Base-by-base conservation (phyloP, 2,113 vertebrate species). In the Scytalopus superciliaris region DNA sequence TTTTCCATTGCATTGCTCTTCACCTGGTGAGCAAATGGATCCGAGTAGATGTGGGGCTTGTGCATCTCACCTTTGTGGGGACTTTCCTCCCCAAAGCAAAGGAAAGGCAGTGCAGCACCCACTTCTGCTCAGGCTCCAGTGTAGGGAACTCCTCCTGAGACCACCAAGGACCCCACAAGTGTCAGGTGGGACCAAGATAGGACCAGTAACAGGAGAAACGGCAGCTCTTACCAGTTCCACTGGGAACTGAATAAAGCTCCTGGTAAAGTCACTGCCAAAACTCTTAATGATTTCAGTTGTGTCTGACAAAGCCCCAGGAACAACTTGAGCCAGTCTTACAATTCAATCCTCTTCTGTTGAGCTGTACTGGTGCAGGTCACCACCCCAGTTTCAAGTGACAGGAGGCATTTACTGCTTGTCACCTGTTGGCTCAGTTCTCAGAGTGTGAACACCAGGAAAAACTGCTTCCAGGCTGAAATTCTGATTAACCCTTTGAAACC, bases 1-100 rank as follows among this genome's bases (percentile, higher is more conserved):
- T 56, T 87, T n/a, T 52, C 19, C n/a, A 18, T 7, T 2, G 39
- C 4, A 0, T 44, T 47, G 74, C 49, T 89, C 59, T 37, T 62
- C 84, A 13, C 5, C 57, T 17, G 74, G 14, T 6, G 78, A 74
- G 52, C 37, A 28, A 64, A 68, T 1, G 33, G 60, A 28, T 9
- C 37, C 24, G 74, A 15, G n/a, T 2, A 33, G 53, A 3, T 22
- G 9, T 1, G 3, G 40, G 33, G 6, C 10, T 53, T 19, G 22
- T 2, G 22, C 1, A 3, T 12, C 24, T 79, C 4, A 0, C 4
- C n/a, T 22, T 33, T 0, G 0, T 7, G 27, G n/a, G 18, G 28
- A 9, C 5, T 13, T 19, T 70, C 44, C 14, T 50, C 23, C 25
- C 9, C 2, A 35, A 28, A 87, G 42, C 2, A 1, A 31, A 9